Percentiles rank a stretch among this genome's conserved stretches.
These are phyloP conservation scores for Poecile atricapillus DNA, from an alignment of 2,113 vertebrate species.

Conservation along the genomic window DNA sequence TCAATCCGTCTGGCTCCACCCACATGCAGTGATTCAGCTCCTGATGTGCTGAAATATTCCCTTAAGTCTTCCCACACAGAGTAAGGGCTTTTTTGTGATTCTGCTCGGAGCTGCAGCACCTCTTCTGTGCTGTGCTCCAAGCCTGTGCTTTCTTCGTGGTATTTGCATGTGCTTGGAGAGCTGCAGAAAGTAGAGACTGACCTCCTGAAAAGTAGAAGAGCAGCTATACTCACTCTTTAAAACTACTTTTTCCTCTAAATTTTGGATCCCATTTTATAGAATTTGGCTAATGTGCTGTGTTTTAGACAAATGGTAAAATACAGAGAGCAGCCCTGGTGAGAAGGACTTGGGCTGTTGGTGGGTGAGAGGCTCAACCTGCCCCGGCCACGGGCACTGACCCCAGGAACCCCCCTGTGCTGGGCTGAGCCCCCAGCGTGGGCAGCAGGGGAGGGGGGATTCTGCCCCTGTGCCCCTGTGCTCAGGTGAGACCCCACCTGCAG, in stretches of 20 bases:
- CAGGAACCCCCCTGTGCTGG: not conserved
- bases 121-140: not conserved
- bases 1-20: constrained; percentile 60
- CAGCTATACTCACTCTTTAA: not conserved
- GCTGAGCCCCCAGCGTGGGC: not conserved
- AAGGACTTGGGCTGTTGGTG: not conserved
- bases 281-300: not conserved
- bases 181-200: not conserved
- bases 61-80: constrained; percentile 42
- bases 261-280: not conserved
- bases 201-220: not conserved
- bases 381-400: not conserved
- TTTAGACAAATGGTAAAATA: not conserved
- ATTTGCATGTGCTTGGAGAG: not conserved
- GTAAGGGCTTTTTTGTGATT: not conserved
- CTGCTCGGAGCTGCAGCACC: not conserved
- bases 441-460: not conserved
- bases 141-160: not conserved
- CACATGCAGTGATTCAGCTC: constrained; percentile 58
- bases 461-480: not conserved
- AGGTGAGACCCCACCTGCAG: not conserved
- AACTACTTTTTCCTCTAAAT: not conserved
- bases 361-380: not conserved
- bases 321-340: not conserved
- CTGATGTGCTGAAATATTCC: constrained; percentile 55